Evolutionary conservation across 1,140 invertebrate species (phyloP).

Genomic region (Saccostrea cuccullata): DNA sequence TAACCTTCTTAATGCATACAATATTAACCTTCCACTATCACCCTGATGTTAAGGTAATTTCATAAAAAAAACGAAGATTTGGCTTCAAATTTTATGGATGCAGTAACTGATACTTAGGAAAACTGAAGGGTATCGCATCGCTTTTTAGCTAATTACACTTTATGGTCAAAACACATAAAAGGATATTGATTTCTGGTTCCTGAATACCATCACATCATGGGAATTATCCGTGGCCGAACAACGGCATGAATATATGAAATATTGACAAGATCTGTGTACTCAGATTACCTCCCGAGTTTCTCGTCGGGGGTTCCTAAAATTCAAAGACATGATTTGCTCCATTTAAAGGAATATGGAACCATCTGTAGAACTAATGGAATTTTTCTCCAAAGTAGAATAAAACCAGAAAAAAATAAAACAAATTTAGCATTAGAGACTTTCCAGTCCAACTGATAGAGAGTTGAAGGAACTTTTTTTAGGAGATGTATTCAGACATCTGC

Average conservation of each 20-base stretch:
- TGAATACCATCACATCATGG: neutral
- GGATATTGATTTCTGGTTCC: conserved; percentile 29
- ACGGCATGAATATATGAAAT: conserved; percentile 18
- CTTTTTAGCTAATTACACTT: conserved; percentile 31
- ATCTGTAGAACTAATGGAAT: neutral
- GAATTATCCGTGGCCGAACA: conserved; percentile 18
- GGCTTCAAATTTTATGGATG: neutral
- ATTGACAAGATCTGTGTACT: conserved; percentile 14
- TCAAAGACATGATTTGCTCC: neutral
- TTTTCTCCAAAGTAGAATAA: neutral
- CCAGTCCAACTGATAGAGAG: neutral
- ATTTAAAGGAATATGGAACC: neutral
- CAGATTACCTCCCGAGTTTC: neutral
- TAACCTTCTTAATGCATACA: neutral
- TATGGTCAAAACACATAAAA: conserved; percentile 36
- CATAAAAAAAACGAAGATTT: conserved; percentile 13
- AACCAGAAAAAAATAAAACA: neutral
- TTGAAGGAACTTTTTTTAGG: neutral
- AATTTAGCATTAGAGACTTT: neutral
- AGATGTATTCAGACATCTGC: no score
- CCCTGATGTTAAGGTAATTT: neutral
- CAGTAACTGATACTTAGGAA: conserved; percentile 2
- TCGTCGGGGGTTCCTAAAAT: neutral
- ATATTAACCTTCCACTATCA: neutral
- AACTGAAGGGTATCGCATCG: conserved; percentile 4